Evolutionary conservation across 2,888 invertebrate genomes (phyloP), one percentile per base, ranked within the genome.

Genomic region (Dicycla oo): DNA sequence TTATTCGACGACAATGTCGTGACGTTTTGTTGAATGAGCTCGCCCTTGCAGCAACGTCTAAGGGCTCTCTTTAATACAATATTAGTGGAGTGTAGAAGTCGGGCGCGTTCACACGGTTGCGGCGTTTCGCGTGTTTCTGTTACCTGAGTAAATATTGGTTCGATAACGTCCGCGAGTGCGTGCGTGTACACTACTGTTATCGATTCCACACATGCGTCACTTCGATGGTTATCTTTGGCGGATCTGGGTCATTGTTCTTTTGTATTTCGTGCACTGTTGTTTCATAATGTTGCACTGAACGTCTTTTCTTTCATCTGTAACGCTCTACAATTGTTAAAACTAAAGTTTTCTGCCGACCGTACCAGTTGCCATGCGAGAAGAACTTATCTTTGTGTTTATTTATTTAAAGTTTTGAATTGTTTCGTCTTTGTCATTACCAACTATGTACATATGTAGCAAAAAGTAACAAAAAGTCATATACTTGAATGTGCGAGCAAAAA

Each of bases 241-340:
- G 93, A 96, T 95, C 94, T 96, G 93, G 95, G 96, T 96, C 96
- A 95, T 95, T 95, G 95, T 95, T 96, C 94, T 93, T 94, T 95
- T 93, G 91, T 93, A 91, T 91, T 93, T 93, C 88, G 87, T 89
- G 85, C 89, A 80, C 70, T 84, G 80, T 75, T 76, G 86, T 90
- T 91, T 89, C 88, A 91, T 89, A 88, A 89, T 81, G 86, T 86
- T 89, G 86, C 83, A 85, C 82, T 81, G 71, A 86, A 86, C 80
- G 72, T 67, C 60, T 81, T 84, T 81, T 86, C 69, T 73, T 82
- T 63, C 74, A 74, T 73, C 69, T 83, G 81, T 74, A 76, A 76
- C 54, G 64, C 75, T 73, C 73, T 77, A 69, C 20, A 78, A 77
- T 66, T 49, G 45, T 60, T 57, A 38, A 64, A 61, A 45, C 13